phyloP scores from a whole-genome alignment of 2,113 vertebrate species.

The Penelope pileata region DNA sequence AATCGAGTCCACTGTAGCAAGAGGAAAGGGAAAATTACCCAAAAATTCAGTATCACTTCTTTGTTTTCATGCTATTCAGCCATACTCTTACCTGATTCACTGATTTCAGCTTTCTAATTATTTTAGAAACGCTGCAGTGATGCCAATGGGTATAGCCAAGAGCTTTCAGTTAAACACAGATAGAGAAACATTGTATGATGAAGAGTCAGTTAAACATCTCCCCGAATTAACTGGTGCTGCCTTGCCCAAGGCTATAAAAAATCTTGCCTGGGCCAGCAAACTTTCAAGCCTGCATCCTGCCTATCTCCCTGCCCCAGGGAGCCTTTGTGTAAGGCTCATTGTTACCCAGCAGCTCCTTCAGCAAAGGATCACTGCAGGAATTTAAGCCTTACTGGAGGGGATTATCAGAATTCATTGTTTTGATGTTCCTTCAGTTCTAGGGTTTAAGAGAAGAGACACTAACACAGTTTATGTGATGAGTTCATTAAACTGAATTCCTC shows the following conservation, averaged over 20 bases:
- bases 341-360: constrained; percentile 60
- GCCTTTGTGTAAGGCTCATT: constrained; percentile 65
- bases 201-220: constrained; percentile 59
- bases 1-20: not conserved
- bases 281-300: constrained; percentile 50
- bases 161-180: constrained; percentile 55
- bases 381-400: constrained; percentile 23
- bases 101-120: not conserved
- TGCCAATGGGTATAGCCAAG: constrained; percentile 47
- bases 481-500: constrained; percentile 35
- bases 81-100: not conserved
- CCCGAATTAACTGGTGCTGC: constrained; percentile 45
- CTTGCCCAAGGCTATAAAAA: constrained; percentile 59
- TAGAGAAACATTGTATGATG: constrained; percentile 32
- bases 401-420: constrained; percentile 59
- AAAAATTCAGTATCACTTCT: not conserved
- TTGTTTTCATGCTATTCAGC: not conserved
- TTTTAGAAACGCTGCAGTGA: not conserved
- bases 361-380: constrained; percentile 52
- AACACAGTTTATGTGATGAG: not conserved
- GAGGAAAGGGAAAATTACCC: constrained; percentile 9
- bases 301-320: constrained; percentile 35
- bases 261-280: constrained; percentile 37
- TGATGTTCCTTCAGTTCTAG: constrained; percentile 47
- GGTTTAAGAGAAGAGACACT: constrained; percentile 6